These are phyloP conservation scores for Rhegmatorhina hoffmannsi DNA, from an alignment of 2,113 vertebrate genomes.

Conservation along the genomic window DNA sequence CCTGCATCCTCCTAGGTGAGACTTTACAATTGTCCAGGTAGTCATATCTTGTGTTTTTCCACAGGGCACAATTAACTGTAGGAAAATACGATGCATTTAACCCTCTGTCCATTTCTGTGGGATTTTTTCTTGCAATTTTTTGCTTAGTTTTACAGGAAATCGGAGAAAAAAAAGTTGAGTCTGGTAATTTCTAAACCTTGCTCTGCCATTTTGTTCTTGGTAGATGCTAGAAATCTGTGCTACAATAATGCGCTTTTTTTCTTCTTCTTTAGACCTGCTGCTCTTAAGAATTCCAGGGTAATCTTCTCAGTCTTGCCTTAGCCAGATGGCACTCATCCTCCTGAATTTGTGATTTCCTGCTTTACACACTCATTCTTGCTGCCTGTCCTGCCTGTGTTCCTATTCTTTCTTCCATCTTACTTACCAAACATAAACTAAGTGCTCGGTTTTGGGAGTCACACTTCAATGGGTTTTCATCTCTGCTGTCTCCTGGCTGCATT, in stretches of 20 bases:
- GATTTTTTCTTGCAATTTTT: not conserved
- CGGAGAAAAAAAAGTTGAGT: not conserved
- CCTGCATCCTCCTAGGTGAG: not conserved
- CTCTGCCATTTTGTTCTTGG: not conserved
- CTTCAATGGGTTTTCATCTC: not conserved
- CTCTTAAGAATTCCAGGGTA: not conserved
- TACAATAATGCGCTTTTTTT: not conserved
- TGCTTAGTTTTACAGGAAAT: not conserved
- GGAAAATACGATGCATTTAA: not conserved
- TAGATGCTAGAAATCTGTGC: not conserved
- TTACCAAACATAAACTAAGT: not conserved
- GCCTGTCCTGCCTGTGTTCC: not conserved
- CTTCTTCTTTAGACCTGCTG: not conserved
- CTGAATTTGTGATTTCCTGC: slow-evolving; percentile 7
- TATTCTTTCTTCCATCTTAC: not conserved
- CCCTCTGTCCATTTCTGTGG: not conserved
- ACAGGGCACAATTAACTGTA: not conserved
- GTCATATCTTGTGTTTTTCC: not conserved
- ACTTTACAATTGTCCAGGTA: not conserved
- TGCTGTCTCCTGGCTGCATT: not conserved
- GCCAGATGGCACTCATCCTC: not conserved
- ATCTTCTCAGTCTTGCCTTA: not conserved
- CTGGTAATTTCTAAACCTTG: not conserved
- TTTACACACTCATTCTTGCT: not conserved
- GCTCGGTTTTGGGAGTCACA: not conserved